Evolutionary conservation across 2,113 vertebrate genomes (phyloP), one percentile per base, ranked within the genome.

Genomic region (Zosterops borbonicus): DNA sequence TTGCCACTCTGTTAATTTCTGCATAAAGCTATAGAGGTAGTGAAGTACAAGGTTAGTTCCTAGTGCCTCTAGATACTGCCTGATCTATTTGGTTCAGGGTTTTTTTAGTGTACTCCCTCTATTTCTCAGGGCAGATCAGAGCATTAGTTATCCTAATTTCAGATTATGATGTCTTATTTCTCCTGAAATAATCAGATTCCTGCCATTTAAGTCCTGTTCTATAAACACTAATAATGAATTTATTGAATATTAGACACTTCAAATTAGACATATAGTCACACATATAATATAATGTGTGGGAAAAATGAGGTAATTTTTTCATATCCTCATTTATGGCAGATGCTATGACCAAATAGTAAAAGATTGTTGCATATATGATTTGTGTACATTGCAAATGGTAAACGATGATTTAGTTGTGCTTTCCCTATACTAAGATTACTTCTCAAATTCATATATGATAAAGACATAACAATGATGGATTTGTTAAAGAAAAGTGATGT

Each of bases 401-500:
- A 97, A 81, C 33, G 47, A 35, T 94, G 5, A 96, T 94, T 97
- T 94, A 96, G 14, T 41, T 96, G 29, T 50, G 22, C 53, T 95
- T 97, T 97, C 89, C 89, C 91, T 97, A 93, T 89, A 95, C 65
- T 90, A 91, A 98, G 90, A 98, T 98, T 98, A 82, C 92, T 97
- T 98, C 96, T 84, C 95, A 98, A 98, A 98, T 96, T 98, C 65
- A 49, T 97, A 79, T 97, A 96, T 94, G 78, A 95, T 93, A 88
- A 98, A 96, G 91, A 96, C 92, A 98, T 91, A 97, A 95, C 96
- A 78, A 90, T 94, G 93, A 95, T 56, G 97, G 96, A 98, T 98
- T 98, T 98, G 98, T 98, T 96, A 97, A 96, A 96, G 92, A 97
- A 90, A 98, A 97, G 97, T 97, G 92, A 97, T 96, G 92, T 91